A percentile compares a stretch with the other conserved stretches of the same genome.
These are phyloP conservation scores for Caenorhabditis wallacei DNA, from an alignment of 2,888 invertebrate species.

Conservation along the genomic window DNA sequence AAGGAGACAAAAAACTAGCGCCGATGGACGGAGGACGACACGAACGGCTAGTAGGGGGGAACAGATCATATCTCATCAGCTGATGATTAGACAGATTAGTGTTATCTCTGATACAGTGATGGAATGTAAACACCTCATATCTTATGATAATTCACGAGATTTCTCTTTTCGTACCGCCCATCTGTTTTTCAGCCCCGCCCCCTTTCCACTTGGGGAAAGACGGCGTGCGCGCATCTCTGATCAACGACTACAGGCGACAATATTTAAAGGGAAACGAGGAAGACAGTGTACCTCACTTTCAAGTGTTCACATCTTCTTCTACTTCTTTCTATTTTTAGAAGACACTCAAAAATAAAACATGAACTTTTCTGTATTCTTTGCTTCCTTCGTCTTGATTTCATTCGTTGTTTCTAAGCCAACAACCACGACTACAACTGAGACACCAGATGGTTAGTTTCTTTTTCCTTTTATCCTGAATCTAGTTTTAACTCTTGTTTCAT, in stretches of 20 bases:
- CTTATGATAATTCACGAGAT: constrained; percentile 65
- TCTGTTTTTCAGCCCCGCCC: constrained; percentile 35
- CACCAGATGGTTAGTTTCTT: constrained; percentile 44
- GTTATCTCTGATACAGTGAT: constrained; percentile 22
- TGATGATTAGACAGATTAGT: constrained; percentile 44
- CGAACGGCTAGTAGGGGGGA: constrained; percentile 25
- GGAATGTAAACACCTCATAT: constrained; percentile 61
- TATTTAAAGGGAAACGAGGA: constrained; percentile 56
- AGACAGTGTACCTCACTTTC: constrained; percentile 48
- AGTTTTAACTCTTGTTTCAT: constrained; percentile 11
- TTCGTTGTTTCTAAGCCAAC: constrained; percentile 42
- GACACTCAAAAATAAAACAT: constrained; percentile 45
- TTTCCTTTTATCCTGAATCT: not conserved
- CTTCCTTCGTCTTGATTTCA: constrained; percentile 11
- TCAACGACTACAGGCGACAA: constrained; percentile 56
- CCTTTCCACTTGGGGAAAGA: constrained; percentile 34
- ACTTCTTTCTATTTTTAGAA: constrained; percentile 56
- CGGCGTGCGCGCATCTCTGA: constrained; percentile 51
- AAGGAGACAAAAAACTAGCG: constrained; percentile 39
- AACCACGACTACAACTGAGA: constrained; percentile 43
- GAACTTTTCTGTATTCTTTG: constrained; percentile 50
- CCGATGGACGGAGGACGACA: not conserved
- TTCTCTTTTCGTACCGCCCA: constrained; percentile 37
- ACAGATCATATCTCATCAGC: constrained; percentile 49
- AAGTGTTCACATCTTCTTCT: constrained; percentile 56